Base-by-base conservation (phyloP, 2,888 invertebrate genomes). In the Macaria notata region DNA sequence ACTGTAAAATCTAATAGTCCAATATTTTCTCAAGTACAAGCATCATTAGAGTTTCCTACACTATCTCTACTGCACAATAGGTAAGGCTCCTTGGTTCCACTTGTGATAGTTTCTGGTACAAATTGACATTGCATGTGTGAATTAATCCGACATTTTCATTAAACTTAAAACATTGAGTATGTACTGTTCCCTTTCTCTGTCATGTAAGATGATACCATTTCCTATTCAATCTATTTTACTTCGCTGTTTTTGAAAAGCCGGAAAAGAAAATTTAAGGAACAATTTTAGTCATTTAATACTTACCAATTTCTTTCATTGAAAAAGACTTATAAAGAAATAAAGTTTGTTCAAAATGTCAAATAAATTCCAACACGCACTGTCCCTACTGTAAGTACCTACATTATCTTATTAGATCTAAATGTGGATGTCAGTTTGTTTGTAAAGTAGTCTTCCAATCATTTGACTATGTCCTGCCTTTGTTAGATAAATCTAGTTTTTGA, bases 361-460 rank as follows among this genome's bases (percentile, higher is more conserved):
- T 19, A 19, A 19, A 19, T 19, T 19, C 19, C 19, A 1, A 19
- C 19, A 19, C 1, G 19, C 19, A 19, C 33, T 36, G 4, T 36
- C 33, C 4, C 4, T 6, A 7, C 5, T 1, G 1, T 36, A 36
- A 36, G 33, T 36, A 36, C 33, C 33, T 36, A 36, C 33, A 62
- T 58, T 66, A 63, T 70, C 69, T 71, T 72, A 69, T 66, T 72
- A 71, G 71, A 66, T 68, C 68, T 65, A 70, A 65, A 63, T 51
- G 64, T 59, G 61, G 63, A 56, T 64, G 66, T 69, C 68, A 70
- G 63, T 73, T 68, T 65, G 70, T 72, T 81, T 74, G 70, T 77
- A 70, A 70, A 73, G 79, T 81, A 59, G 59, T 89, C 89, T 89
- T 89, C 89, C 89, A 85, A 81, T 80, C 71, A 78, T 77, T 80